Evolutionary conservation across 2,797 vertebrate species (phyloP), one percentile per base, ranked within the genome.

Genomic region (Philypnodon macrostomus): DNA sequence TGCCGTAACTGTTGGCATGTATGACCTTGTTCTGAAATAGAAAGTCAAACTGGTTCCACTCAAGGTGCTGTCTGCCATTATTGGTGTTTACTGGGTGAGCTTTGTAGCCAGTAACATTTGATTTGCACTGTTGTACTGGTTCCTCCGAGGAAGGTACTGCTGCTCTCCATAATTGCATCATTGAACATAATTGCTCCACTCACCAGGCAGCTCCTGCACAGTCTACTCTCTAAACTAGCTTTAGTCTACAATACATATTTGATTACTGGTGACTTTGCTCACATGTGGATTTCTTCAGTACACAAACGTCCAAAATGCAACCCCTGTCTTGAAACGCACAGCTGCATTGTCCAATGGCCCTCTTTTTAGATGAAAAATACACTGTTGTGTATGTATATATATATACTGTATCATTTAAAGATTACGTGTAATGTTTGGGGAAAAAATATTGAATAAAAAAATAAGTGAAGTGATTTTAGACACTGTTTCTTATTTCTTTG

Each of bases 331-430:
- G 73, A 89, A 87, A 78, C 81, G 89, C 89, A 90, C 88, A 90
- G 83, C 80, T 85, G 76, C 81, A 84, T 82, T 80, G 80, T 79
- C 66, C 73, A 76, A 74, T 54, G 75, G 73, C 81, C 83, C 87
- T 80, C 77, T 68, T 90, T 90, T 89, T 90, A 89, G 86, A 84
- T 75, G 76, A 87, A 83, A 76, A 75, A 77, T 88, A 89, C 88
- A 89, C 84, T 57, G 50, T 80, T 27, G 87, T 89, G 87, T 89
- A 85, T 89, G 81, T 89, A 85, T 89, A 80, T 90, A 87, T 87
- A 88, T 87, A 89, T 89, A 85, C 80, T 90, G 87, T 92, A 91
- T 87, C 86, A 89, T 88, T 86, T 74, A 83, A 83, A 84, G 62
- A 89, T 83, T 85, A 84, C 63, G 84, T 91, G 88, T 89, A 89